These are phyloP conservation scores for Parotocinclus haroldoi DNA, from an alignment of 2,797 vertebrate genomes.

Conservation along the genomic window DNA sequence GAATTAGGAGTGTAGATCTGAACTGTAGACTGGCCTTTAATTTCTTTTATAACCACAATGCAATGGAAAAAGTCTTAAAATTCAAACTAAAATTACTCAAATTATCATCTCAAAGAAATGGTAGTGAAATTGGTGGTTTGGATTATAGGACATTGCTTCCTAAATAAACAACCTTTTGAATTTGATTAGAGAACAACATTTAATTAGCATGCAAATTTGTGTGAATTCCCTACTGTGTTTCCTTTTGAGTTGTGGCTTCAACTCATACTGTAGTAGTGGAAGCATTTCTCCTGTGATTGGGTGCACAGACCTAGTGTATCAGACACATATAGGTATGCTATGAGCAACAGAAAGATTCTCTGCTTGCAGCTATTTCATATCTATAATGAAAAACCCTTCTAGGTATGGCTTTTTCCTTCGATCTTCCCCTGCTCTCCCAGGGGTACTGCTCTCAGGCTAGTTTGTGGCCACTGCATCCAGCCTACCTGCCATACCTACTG, in stretches of 20 bases:
- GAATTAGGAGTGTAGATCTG: background rate
- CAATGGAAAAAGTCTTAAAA: conserved; percentile 11
- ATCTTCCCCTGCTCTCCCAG: conserved; percentile 30
- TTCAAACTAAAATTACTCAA: conserved; percentile 28
- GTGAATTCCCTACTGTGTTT: conserved; percentile 28
- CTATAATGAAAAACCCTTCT: conserved; percentile 18
- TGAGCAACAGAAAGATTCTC: conserved; percentile 20
- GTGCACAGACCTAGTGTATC: conserved; percentile 20
- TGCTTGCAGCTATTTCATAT: conserved; percentile 16
- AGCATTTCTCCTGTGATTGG: conserved; percentile 24
- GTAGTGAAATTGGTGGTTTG: conserved; percentile 42
- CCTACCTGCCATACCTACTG: conserved; percentile 55
- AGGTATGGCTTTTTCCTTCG: conserved; percentile 42
- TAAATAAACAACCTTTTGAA: conserved; percentile 45
- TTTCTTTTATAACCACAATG: conserved; percentile 21
- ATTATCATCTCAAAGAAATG: conserved; percentile 35
- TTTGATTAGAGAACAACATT: conserved; percentile 47
- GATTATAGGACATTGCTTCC: conserved; percentile 44
- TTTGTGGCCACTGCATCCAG: conserved; percentile 48
- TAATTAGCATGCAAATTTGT: conserved; percentile 37
- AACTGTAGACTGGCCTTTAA: no score
- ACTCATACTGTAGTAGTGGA: conserved; percentile 18
- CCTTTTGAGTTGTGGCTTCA: conserved; percentile 28
- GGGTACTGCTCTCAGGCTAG: conserved; percentile 27
- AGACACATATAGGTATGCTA: background rate